Evolutionary conservation across 2,797 vertebrate genomes (phyloP).

Genomic region (Trichosurus vulpecula): DNA sequence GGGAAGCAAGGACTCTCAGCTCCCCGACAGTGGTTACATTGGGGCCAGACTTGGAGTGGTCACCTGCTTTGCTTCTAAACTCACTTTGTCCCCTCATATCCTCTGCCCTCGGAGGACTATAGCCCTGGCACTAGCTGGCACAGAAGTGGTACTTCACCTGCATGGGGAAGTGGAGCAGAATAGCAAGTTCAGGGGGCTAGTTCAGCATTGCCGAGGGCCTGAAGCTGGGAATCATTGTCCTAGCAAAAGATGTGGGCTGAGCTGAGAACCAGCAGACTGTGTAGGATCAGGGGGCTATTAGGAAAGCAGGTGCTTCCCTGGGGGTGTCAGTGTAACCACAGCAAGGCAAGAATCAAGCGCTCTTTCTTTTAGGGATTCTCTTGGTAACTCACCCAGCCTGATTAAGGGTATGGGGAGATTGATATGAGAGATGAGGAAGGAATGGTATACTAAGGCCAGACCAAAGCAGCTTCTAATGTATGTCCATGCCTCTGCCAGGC

Average conservation of each 20-base stretch:
- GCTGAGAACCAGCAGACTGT: neutral
- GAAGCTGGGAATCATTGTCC: neutral
- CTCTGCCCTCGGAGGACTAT: neutral
- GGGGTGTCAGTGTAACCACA: too few species aligned
- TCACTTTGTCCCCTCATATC: neutral
- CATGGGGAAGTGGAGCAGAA: neutral
- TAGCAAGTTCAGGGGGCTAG: neutral
- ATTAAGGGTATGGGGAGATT: neutral
- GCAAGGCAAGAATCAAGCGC: too few species aligned
- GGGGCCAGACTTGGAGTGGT: neutral
- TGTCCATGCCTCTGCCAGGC: neutral
- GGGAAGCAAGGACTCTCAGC: neutral
- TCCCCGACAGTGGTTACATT: neutral
- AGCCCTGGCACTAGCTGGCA: neutral
- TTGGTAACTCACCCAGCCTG: neutral
- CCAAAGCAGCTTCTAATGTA: neutral
- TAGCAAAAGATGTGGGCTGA: neutral
- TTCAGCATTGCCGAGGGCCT: neutral
- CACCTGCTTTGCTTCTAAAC: neutral
- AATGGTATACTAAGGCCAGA: slow-evolving; percentile 30
- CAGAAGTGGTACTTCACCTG: neutral
- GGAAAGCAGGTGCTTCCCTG: neutral
- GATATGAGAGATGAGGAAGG: neutral
- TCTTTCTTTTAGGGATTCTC: too few species aligned
- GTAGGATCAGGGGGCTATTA: neutral